These are phyloP conservation scores for Propsilocerus akamusi DNA, from an alignment of 1,140 invertebrate genomes.

Conservation along the genomic window DNA sequence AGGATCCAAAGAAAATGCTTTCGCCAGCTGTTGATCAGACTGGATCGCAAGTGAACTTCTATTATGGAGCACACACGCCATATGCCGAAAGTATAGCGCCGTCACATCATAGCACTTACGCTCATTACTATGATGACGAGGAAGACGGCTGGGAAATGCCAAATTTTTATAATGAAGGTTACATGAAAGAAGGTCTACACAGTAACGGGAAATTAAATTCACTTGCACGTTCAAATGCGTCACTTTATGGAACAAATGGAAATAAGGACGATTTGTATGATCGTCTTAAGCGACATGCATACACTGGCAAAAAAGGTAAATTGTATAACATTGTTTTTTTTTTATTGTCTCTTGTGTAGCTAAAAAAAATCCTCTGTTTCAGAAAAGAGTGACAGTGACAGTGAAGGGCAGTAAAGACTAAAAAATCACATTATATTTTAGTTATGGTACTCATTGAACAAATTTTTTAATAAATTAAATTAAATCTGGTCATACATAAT, in stretches of 20 bases:
- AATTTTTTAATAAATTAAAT: too few species aligned
- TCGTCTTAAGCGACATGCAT: slow-evolving; percentile 85
- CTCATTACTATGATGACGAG: slow-evolving; percentile 87
- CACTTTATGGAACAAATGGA: slow-evolving; percentile 76
- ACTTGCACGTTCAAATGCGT: slow-evolving; percentile 76
- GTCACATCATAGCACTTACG: slow-evolving; percentile 86
- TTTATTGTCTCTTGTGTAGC: background rate
- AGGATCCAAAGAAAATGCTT: slow-evolving; percentile 74
- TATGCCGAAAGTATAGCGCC: slow-evolving; percentile 90
- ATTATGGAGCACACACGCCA: slow-evolving; percentile 74
- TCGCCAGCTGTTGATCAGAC: slow-evolving; percentile 72
- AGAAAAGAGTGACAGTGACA: slow-evolving; percentile 86
- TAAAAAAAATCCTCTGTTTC: slow-evolving; percentile 24
- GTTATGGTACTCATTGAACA: too few species aligned
- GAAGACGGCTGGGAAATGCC: slow-evolving; percentile 96
- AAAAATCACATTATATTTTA: too few species aligned
- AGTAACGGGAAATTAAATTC: slow-evolving; percentile 67
- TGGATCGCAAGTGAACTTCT: slow-evolving; percentile 88
- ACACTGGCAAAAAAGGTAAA: slow-evolving; percentile 86
- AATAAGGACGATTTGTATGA: slow-evolving; percentile 86
- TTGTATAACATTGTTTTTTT: slow-evolving; percentile 5
- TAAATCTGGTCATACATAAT: too few species aligned
- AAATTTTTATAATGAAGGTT: slow-evolving; percentile 92
- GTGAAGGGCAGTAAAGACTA: slow-evolving; percentile 68
- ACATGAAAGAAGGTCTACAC: slow-evolving; percentile 66